A percentile compares a stretch with the other conserved stretches of the same genome.
Evolutionary conservation across 2,888 invertebrate genomes (phyloP).

Genomic region (Therioaphis trifolii): DNA sequence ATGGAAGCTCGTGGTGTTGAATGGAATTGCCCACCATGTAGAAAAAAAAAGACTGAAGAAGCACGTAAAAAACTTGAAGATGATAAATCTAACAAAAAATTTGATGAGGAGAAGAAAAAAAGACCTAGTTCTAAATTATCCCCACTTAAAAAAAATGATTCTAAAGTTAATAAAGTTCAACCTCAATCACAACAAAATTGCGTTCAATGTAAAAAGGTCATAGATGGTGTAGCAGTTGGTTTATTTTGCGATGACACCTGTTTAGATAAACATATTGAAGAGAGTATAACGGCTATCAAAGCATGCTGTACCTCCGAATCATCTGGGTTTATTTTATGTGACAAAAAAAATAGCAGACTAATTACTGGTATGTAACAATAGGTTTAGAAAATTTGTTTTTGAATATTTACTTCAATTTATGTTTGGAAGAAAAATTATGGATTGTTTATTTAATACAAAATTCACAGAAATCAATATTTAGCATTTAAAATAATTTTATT

Average conservation of each 20-base stretch:
- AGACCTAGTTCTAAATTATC: neutral
- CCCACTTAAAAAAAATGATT: conserved; percentile 25
- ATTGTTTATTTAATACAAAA: too few species aligned
- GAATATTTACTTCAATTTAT: conserved; percentile 3
- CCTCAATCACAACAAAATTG: conserved; percentile 11
- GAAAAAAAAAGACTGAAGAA: conserved; percentile 70
- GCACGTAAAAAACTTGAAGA: conserved; percentile 65
- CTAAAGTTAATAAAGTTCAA: conserved; percentile 27
- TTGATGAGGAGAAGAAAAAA: conserved; percentile 44
- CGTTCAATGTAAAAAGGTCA: conserved; percentile 23
- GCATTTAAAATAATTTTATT: too few species aligned
- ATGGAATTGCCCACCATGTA: conserved; percentile 90
- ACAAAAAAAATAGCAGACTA: conserved; percentile 80
- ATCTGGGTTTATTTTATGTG: conserved; percentile 72
- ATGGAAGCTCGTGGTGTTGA: conserved; percentile 90
- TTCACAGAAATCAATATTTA: too few species aligned
- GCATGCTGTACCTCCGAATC: conserved; percentile 48
- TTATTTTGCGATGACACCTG: conserved; percentile 54
- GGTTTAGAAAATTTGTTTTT: conserved; percentile 16
- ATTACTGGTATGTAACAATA: conserved; percentile 69
- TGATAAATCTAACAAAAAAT: conserved; percentile 23
- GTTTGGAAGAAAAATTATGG: too few species aligned
- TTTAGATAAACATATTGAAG: conserved; percentile 57
- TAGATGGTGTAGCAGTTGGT: neutral
- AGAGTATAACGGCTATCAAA: conserved; percentile 52